Evolutionary conservation across 1,140 invertebrate species (phyloP).

Genomic region (Bombus superbus): DNA sequence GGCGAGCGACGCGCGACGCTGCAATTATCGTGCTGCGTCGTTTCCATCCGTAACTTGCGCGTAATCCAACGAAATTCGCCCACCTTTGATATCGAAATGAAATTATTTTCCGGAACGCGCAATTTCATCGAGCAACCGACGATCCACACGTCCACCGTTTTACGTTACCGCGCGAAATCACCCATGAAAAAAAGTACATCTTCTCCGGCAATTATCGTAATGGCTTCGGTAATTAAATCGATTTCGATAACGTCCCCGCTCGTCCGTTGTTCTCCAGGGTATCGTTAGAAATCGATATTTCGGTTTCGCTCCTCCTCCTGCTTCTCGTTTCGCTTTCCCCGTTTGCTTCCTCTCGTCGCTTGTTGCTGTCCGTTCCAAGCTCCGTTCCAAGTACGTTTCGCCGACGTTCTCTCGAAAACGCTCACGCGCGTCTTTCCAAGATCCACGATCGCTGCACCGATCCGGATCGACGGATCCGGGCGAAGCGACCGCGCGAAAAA

Average conservation of each 20-base stretch:
- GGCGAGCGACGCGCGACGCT: not conserved
- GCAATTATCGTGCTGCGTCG: not conserved
- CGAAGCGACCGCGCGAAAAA: no score
- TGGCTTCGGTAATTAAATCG: conserved; percentile 44
- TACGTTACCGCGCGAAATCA: not conserved
- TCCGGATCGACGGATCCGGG: no score
- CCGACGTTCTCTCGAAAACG: not conserved
- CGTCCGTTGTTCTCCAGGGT: not conserved
- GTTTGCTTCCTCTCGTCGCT: not conserved
- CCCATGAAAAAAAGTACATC: not conserved
- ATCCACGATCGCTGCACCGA: not conserved
- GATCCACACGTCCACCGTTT: not conserved
- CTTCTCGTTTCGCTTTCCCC: not conserved
- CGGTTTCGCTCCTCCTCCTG: not conserved
- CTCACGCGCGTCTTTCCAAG: not conserved
- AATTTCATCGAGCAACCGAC: not conserved
- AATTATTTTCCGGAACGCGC: conserved; percentile 16
- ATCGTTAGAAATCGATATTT: conserved; percentile 27
- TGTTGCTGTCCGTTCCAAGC: not conserved
- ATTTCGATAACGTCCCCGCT: conserved; percentile 13
- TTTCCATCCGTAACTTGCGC: not conserved
- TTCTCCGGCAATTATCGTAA: conserved; percentile 23
- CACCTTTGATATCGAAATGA: conserved; percentile 3
- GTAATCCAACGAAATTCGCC: not conserved
- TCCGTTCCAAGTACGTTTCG: not conserved